Evolutionary conservation across 2,113 vertebrate species (phyloP), one percentile per base, ranked within the genome.

Genomic region (Anarhynchus alexandrinus): DNA sequence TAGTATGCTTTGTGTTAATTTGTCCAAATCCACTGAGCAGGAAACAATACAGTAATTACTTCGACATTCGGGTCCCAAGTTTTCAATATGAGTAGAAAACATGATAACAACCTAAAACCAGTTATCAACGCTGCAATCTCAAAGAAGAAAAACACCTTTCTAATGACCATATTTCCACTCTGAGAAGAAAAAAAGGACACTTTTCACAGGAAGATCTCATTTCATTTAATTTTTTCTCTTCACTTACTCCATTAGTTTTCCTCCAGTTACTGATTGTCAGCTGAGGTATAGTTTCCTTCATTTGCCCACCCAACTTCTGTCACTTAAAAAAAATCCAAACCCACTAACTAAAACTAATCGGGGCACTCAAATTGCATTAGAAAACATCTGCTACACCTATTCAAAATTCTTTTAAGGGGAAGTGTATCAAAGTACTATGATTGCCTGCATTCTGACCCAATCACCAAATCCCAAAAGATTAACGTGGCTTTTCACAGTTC

Each of bases 151-250:
- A 96, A 27, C 58, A 94, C 72, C 59, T 88, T 95, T 96, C 86
- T 93, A 97, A 81, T 93, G 78, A 90, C 36, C 12, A 10, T 88
- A 76, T 90, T 97, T 97, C 18, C 65, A 93, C 93, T 89, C 96
- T 94, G 94, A 94, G 96, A 93, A 87, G 19, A 27, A 74, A 94
- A 93, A 81, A 96, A 34, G 52, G 42, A 52, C 36, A 32, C 59
- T 95, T 97, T 98, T 98, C 98, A 95, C 98, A 98, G 97, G 97
- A 94, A 97, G 96, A 98, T 98, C 97, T 96, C 23, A 86, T 98
- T 98, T 98, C 97, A 94, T 96, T 94, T 97, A 96, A 96, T 97
- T 97, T 97, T 92, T 93, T 89, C 90, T 96, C 86, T 94, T 97
- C 90, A 86, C 55, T 97, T 85, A 91, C 72, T 96, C 58, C 70